Conservation (phyloP, 2,113 vertebrate species). For the Dipodomys ordii region DNA sequence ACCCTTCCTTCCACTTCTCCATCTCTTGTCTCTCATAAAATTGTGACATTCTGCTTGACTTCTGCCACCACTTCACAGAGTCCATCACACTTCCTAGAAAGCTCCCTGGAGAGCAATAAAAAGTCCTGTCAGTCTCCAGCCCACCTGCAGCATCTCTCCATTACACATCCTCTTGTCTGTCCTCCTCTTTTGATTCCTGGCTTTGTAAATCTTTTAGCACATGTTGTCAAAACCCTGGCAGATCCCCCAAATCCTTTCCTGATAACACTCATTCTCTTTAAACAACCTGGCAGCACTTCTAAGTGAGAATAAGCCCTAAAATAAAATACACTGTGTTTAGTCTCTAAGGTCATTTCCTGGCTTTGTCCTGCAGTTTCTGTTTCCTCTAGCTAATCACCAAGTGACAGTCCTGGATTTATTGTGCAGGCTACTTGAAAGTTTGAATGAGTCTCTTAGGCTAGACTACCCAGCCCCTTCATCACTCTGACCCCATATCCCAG, state of each 20-base stretch:
- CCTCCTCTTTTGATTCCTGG: slow-evolving; percentile 76
- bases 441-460: slow-evolving; percentile 57
- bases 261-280: slow-evolving; percentile 77
- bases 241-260: slow-evolving; percentile 76
- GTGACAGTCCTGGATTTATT: slow-evolving; percentile 74
- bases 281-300: slow-evolving; percentile 82
- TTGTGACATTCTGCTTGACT: not conserved
- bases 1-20: not conserved
- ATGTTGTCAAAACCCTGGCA: slow-evolving; percentile 79
- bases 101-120: slow-evolving; percentile 69
- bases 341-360: slow-evolving; percentile 83
- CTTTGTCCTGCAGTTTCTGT: slow-evolving; percentile 81
- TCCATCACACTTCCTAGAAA: slow-evolving; percentile 56
- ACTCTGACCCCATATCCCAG: not conserved
- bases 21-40: slow-evolving; percentile 34
- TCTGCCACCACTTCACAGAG: not conserved
- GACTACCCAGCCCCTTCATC: slow-evolving; percentile 41
- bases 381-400: slow-evolving; percentile 81
- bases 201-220: slow-evolving; percentile 82
- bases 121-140: slow-evolving; percentile 42
- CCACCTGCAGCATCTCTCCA: slow-evolving; percentile 71
- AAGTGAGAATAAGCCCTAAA: slow-evolving; percentile 83
- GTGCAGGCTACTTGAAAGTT: slow-evolving; percentile 76
- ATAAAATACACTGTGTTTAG: slow-evolving; percentile 79
- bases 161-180: slow-evolving; percentile 64